A percentile compares a stretch with the other conserved stretches of the same genome.
Conservation (phyloP, 2,113 vertebrate species). For the Delphinapterus leucas region DNA sequence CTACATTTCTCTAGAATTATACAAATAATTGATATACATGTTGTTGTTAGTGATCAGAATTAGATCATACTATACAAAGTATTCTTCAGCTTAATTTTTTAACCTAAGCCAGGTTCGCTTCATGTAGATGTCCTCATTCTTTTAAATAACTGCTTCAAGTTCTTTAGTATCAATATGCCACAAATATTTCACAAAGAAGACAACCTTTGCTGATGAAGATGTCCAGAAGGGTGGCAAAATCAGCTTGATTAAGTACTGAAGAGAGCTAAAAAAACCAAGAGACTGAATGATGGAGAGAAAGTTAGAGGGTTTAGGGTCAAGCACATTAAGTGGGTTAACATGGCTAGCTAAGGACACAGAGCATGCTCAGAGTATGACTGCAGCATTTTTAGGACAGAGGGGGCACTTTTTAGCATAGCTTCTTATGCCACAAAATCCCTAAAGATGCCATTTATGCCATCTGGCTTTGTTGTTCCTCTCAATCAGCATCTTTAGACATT, state of each 20-base stretch:
- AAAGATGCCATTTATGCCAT: slow-evolving; percentile 86
- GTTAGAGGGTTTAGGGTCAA: slow-evolving; percentile 67
- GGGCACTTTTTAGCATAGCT: slow-evolving; percentile 76
- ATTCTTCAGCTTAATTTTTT: slow-evolving; percentile 5
- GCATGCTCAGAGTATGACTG: slow-evolving; percentile 70
- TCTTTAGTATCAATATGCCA: background rate
- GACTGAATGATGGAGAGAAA: slow-evolving; percentile 65
- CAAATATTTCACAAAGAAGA: slow-evolving; percentile 39
- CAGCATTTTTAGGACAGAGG: slow-evolving; percentile 79
- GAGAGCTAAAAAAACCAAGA: slow-evolving; percentile 65
- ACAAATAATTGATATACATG: background rate
- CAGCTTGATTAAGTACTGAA: slow-evolving; percentile 56
- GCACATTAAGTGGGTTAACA: slow-evolving; percentile 67
- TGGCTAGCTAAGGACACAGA: slow-evolving; percentile 82
- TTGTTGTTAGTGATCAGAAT: background rate
- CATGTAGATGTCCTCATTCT: background rate
- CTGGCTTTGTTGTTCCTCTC: slow-evolving; percentile 84
- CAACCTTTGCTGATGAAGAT: slow-evolving; percentile 49
- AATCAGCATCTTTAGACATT: slow-evolving; percentile 84
- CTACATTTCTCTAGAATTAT: background rate
- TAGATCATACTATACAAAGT: background rate
- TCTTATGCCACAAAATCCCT: slow-evolving; percentile 84
- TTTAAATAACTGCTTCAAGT: slow-evolving; percentile 31
- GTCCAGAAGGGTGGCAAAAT: slow-evolving; percentile 49
- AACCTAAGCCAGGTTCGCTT: background rate